phyloP scores from a whole-genome alignment of 2,888 invertebrate genomes.

The Quadriops clusia region DNA sequence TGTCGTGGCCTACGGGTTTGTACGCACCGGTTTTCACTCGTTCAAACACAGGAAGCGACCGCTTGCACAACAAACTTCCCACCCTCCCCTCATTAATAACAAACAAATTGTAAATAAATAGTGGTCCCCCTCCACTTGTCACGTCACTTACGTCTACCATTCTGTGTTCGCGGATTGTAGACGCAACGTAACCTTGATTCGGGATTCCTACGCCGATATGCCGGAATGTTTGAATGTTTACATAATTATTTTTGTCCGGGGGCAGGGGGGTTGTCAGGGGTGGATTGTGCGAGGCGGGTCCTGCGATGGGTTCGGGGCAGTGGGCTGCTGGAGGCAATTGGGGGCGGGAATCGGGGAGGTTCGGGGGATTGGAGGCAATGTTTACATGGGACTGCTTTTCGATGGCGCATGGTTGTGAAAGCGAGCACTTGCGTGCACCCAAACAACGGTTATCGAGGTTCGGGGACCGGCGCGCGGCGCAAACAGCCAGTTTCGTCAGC shows the following conservation, averaged over 20 bases:
- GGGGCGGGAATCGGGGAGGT: constrained; percentile 3
- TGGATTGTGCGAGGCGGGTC: background rate
- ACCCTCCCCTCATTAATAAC: constrained; percentile 9
- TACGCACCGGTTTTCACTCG: too few relatives aligned
- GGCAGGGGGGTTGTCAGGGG: background rate
- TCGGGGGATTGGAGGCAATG: constrained; percentile 14
- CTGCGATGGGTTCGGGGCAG: too few relatives aligned
- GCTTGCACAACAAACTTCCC: too few relatives aligned
- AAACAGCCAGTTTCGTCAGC: constrained; percentile 14
- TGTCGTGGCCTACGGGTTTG: too few relatives aligned
- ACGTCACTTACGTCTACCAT: constrained; percentile 23
- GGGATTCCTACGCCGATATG: constrained; percentile 25
- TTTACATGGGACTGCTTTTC: constrained; percentile 33
- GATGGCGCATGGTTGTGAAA: constrained; percentile 29
- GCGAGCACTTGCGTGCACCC: constrained; percentile 28
- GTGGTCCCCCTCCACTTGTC: constrained; percentile 17
- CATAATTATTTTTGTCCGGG: constrained; percentile 12
- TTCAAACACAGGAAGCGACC: too few relatives aligned
- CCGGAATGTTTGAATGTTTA: constrained; percentile 20
- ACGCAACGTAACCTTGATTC: constrained; percentile 30
- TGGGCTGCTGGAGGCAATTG: background rate
- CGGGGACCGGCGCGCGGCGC: constrained; percentile 17
- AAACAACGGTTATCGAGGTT: constrained; percentile 32
- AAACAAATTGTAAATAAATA: constrained; percentile 25
- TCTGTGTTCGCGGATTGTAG: constrained; percentile 20